phyloP scores from a whole-genome alignment of 1,140 invertebrate species.

The Centruroides sculpturatus region DNA sequence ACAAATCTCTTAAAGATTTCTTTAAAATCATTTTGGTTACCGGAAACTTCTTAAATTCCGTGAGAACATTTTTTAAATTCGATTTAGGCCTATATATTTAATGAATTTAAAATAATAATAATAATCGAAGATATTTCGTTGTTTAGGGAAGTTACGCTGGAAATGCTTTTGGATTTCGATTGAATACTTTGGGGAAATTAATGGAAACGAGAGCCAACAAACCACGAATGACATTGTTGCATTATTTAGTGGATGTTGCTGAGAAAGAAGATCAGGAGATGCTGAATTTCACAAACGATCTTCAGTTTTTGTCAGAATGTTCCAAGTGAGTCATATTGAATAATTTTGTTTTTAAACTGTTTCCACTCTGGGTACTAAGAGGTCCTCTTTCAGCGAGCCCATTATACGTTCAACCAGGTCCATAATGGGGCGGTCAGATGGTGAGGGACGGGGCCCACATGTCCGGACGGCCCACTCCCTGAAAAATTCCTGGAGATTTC shows the following conservation, averaged over 20 bases:
- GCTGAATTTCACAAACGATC: conserved; percentile 58
- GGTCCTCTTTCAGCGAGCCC: too few species aligned
- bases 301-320: conserved; percentile 68
- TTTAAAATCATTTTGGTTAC: conserved; percentile 83
- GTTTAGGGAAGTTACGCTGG: conserved; percentile 85
- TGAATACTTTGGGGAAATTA: conserved; percentile 82
- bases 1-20: conserved; percentile 66
- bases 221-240: conserved; percentile 88
- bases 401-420: too few species aligned
- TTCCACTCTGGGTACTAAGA: too few species aligned
- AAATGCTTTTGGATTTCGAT: conserved; percentile 84
- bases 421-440: too few species aligned
- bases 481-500: too few species aligned
- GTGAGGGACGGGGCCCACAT: too few species aligned
- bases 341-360: too few species aligned
- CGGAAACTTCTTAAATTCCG: conserved; percentile 86
- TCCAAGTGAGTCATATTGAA: conserved; percentile 44
- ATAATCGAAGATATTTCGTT: conserved; percentile 3
- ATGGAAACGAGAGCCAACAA: conserved; percentile 90
- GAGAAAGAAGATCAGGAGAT: conserved; percentile 64
- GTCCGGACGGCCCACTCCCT: too few species aligned
- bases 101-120: not conserved
- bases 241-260: conserved; percentile 79
- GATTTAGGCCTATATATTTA: not conserved
- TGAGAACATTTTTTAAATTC: conserved; percentile 28